Base-by-base conservation (phyloP, 1,140 invertebrate species). In the Xylocopa sonorina region DNA sequence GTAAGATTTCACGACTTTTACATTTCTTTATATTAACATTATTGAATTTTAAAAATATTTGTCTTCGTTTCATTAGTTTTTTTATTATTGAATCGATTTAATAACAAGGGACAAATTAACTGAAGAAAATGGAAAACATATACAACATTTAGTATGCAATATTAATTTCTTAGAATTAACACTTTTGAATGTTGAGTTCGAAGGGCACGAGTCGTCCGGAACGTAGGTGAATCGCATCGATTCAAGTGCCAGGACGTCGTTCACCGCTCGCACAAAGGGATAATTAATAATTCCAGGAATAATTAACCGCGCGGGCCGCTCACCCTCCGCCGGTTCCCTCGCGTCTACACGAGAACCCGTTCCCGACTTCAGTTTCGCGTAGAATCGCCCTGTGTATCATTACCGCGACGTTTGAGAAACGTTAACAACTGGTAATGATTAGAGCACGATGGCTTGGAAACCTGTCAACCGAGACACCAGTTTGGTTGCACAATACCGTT, bases 381-480 rank as follows among this genome's bases (percentile, higher is more conserved):
- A 32, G 73, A 80, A 84, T 81, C 57, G 62, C 48, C 62, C n/a
- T n/a, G 83, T 78, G 69, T 85, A 77, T 84, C 73, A 81, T 75
- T 75, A 75, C 72, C 71, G 41, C 71, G 72, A 48, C 62, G 72
- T 43, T 80, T 62, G 62, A 72, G 82, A 78, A 84, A 77, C 68
- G 72, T 48, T 69, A 80, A 75, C 82, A 62, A 75, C 81, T 76
- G 53, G 71, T 63, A 84, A 84, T 68, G 73, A 76, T 53, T 71
- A 62, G 41, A 62, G 41, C 58, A 55, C 63, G 82, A 85, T 81
- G 83, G 46, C 69, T 85, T 78, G 84, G 69, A 85, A 85, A 85
- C 79, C 84, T 85, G 83, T 85, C 84, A 78, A 85, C 84, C 83
- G 83, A 73, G 84, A 85, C 83, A 80, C 74, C 51, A 50, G 71